Evolutionary conservation across 1,140 invertebrate species (phyloP).

Genomic region (Drosophila tani): DNA sequence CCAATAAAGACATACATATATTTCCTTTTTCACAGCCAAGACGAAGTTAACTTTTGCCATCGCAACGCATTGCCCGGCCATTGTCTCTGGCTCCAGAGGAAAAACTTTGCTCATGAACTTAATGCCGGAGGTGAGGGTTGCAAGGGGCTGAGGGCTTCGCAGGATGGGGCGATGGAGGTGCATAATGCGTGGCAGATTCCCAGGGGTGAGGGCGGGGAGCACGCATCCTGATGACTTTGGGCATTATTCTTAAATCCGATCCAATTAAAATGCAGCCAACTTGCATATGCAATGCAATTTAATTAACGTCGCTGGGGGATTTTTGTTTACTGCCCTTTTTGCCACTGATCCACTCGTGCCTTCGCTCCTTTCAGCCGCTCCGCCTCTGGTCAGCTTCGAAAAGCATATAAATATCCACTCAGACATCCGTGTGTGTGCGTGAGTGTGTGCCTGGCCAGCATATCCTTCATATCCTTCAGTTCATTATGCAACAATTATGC

Average conservation of each 20-base stretch:
- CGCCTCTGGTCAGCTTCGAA: slow-evolving; percentile 45
- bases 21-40: slow-evolving; percentile 29
- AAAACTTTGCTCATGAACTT: slow-evolving; percentile 75
- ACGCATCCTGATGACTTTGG: slow-evolving; percentile 69
- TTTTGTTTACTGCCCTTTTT: slow-evolving; percentile 60
- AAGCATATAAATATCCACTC: slow-evolving; percentile 79
- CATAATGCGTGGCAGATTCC: slow-evolving; percentile 63
- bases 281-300: slow-evolving; percentile 82
- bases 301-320: slow-evolving; percentile 79
- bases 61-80: slow-evolving; percentile 43
- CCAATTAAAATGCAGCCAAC: slow-evolving; percentile 81
- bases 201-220: slow-evolving; percentile 2
- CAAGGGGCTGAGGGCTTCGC: slow-evolving; percentile 3
- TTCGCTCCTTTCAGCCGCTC: neutral
- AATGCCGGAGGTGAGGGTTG: slow-evolving; percentile 52
- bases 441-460: slow-evolving; percentile 52
- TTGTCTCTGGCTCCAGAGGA: slow-evolving; percentile 57
- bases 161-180: slow-evolving; percentile 33
- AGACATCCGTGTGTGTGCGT: slow-evolving; percentile 30
- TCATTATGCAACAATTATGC: slow-evolving; percentile 84
- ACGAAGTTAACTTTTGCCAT: slow-evolving; percentile 61
- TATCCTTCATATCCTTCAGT: slow-evolving; percentile 82
- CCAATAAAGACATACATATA: slow-evolving; percentile 4
- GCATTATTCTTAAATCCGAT: slow-evolving; percentile 82
- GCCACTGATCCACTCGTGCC: slow-evolving; percentile 37